Conservation (phyloP, 2,113 vertebrate species). For the Clarias macrocephalus region DNA sequence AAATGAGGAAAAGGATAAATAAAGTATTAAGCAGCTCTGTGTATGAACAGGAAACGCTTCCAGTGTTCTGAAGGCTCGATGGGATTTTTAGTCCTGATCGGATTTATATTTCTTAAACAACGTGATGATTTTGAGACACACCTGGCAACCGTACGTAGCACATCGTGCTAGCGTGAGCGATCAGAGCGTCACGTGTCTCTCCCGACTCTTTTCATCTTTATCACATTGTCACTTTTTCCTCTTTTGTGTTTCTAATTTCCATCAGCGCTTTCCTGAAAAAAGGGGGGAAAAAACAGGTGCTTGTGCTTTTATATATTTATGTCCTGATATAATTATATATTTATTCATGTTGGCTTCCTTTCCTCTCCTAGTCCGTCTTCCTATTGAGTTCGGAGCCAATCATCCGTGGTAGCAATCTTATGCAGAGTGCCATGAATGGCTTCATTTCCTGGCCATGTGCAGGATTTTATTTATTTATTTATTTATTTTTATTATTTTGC, state of each 20-base stretch:
- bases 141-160: background rate
- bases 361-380: constrained; percentile 56
- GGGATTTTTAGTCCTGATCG: background rate
- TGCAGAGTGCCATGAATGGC: constrained; percentile 69
- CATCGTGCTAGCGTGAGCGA: constrained; percentile 52
- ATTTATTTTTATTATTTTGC: constrained; percentile 34
- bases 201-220: constrained; percentile 41
- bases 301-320: background rate
- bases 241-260: constrained; percentile 34
- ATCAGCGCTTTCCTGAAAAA: constrained; percentile 6
- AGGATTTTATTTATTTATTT: constrained; percentile 50
- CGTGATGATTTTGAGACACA: background rate
- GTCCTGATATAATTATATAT: background rate
- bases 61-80: background rate
- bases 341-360: constrained; percentile 26
- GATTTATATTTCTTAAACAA: background rate
- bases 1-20: background rate
- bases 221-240: constrained; percentile 56
- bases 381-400: constrained; percentile 63
- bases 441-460: constrained; percentile 71
- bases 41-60: too few relatives aligned
- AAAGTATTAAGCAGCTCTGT: too few relatives aligned
- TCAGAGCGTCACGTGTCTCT: constrained; percentile 44
- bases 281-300: constrained; percentile 39
- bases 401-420: constrained; percentile 62